Evolutionary conservation across 2,888 invertebrate species (phyloP), one percentile per base, ranked within the genome.

Genomic region (Lasioglossum oenotherae): DNA sequence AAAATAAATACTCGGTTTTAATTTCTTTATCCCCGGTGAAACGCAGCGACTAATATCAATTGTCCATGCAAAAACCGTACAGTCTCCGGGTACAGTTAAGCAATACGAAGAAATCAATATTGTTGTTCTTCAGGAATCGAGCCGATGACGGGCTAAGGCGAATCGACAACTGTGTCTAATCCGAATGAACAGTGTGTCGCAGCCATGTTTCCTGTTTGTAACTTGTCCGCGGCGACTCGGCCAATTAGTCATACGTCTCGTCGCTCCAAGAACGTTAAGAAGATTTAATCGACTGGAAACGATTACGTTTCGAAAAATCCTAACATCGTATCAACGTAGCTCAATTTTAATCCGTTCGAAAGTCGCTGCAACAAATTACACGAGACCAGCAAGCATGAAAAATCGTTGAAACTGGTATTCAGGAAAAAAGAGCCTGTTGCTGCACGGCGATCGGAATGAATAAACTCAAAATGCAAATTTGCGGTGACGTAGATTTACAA

Each of bases 21-120:
- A 44, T 60, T 72, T 83, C 38, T 81, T 46, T 41, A 23, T 27
- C 35, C 23, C 8, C 23, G 16, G 41, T 49, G 64, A 19, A 64
- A 53, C 23, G 60, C 41, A 31, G 6, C 35, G 67, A 77, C 14
- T 46, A 81, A 77, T 67, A 84, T 31, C 46, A 69, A 74, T 84
- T 77, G 67, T 74, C 38, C 5, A 8, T 5, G 69, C 6, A 71
- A 78, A 81, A 81, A 74, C 77, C 14, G 16, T 35, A 10, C 14
- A 35, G 41, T 81, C 57, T 14, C 6, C n/a, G 27, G 35, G n/a
- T 16, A 46, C 23, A n/a, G 46, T 41, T 53, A 23, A 38, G 16
- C 38, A 49, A 19, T n/a, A 12, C 12, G 53, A 74, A 41, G 8
- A 67, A 31, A 31, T 31, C 64, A 8, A 31, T 64, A 53, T 8